A percentile compares a stretch with the other conserved stretches of the same genome.
phyloP scores from a whole-genome alignment of 2,797 vertebrate genomes.

The Clarias pachynema region DNA sequence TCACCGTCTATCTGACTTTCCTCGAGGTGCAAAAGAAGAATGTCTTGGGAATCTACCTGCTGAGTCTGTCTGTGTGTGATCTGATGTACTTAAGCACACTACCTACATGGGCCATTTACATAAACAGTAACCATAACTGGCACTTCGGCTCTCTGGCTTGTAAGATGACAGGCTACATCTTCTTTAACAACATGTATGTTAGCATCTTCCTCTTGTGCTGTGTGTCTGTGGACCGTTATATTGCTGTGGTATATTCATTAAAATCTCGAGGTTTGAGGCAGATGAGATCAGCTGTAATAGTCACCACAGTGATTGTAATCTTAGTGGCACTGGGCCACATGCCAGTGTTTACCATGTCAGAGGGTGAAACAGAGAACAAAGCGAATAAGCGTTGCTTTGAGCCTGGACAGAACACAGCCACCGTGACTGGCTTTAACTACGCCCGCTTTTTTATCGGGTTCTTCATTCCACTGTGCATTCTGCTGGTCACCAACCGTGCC shows the following conservation, averaged over 20 bases:
- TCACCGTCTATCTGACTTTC: constrained; percentile 77
- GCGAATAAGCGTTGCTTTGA: constrained; percentile 78
- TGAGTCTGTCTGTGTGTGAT: constrained; percentile 84
- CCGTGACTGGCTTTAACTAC: constrained; percentile 69
- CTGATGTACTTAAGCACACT: constrained; percentile 84
- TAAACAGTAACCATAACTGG: constrained; percentile 72
- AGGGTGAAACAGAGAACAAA: accelerated
- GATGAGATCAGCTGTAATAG: constrained; percentile 61
- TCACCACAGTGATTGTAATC: constrained; percentile 59
- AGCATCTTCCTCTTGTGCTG: constrained; percentile 91
- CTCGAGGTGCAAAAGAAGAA: constrained; percentile 75
- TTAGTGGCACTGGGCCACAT: constrained; percentile 68
- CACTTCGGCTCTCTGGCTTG: constrained; percentile 64
- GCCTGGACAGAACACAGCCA: constrained; percentile 54
- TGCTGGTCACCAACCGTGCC: constrained; percentile 76
- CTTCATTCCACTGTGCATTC: constrained; percentile 73
- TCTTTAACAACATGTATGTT: constrained; percentile 92
- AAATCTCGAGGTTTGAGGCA: constrained; percentile 76
- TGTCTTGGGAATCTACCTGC: constrained; percentile 83
- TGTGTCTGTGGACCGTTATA: constrained; percentile 84
- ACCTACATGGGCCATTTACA: constrained; percentile 84
- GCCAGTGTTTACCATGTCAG: constrained; percentile 72
- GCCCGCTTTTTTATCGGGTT: constrained; percentile 82
- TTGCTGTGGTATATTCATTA: constrained; percentile 78
- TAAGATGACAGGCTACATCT: constrained; percentile 79